Evolutionary conservation across 2,888 invertebrate genomes (phyloP), one percentile per base, ranked within the genome.

Genomic region (Drosophila atripex): DNA sequence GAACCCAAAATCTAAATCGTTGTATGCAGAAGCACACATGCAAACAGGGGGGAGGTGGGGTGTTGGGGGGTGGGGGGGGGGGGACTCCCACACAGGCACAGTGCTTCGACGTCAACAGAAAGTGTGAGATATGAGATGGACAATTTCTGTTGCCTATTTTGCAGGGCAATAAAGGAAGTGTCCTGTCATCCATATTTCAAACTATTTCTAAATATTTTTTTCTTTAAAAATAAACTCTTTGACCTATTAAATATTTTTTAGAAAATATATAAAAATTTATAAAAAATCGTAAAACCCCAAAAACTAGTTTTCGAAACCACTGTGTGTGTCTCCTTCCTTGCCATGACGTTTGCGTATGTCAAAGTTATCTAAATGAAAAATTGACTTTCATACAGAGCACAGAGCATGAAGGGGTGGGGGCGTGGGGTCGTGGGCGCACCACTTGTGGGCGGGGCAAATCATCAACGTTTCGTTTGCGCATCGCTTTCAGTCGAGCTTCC

Each of bases 331-430:
- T 53, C 21, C 12, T 16, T 23, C 49, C 77, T 70, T 65, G 28
- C 65, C 74, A 83, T 82, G 82, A 82, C 82, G 86, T 82, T 82
- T 82, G 82, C 84, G 85, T 84, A 86, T 84, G 87, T 85, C 84
- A 84, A 82, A 84, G 87, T 84, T 84, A 84, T 84, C 84, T 84
- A 86, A 86, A 84, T 84, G 84, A 84, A 84, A 84, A 84, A 84
- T 84, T 84, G 87, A 84, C 84, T 84, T 86, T 79, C 78, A 79
- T 80, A 77, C 76, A 54, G 68, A 76, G 63, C 63, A 35, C 43
- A 50, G 60, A 66, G 56, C 59, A 38, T 51, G 41, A 28, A 41
- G 57, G 28, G 28, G 28, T 21, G 9, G 18, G 21, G n/a, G 18
- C n/a, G 21, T 21, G n/a, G 9, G 14, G 8, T 18, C 28, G 54